A percentile compares a stretch with the other conserved stretches of the same genome.
Conservation (phyloP, 2,113 vertebrate genomes). For the Bufo bufo region DNA sequence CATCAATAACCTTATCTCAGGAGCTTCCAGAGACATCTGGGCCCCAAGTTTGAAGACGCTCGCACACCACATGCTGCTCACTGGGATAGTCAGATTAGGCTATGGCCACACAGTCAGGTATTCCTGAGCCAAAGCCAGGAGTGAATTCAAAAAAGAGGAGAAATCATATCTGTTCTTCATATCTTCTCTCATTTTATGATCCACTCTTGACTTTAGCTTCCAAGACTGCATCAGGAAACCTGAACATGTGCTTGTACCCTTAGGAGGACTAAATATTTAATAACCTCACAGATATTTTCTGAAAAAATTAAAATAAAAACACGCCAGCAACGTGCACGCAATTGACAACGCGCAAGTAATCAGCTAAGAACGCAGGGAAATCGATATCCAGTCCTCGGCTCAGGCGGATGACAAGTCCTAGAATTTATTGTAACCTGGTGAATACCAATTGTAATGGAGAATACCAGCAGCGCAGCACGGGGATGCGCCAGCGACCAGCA, state of each 20-base stretch:
- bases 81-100: not conserved
- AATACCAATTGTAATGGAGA: not conserved
- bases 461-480: not conserved
- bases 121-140: no score
- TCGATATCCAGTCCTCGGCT: not conserved
- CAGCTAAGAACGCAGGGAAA: not conserved
- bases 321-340: no score
- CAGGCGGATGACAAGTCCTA: not conserved
- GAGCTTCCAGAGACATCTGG: not conserved
- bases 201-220: no score
- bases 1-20: not conserved
- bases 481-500: not conserved
- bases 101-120: no score
- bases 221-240: no score
- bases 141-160: no score
- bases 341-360: slow-evolving; percentile 10
- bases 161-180: no score
- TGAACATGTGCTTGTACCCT: no score
- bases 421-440: not conserved
- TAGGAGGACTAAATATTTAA: slow-evolving; percentile 4
- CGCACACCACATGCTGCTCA: not conserved
- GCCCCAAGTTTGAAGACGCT: not conserved
- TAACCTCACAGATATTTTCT: not conserved
- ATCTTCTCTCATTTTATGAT: no score
- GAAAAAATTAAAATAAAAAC: not conserved